Base-by-base conservation (phyloP, 2,113 vertebrate genomes). In the Phrynocephalus versicolor region DNA sequence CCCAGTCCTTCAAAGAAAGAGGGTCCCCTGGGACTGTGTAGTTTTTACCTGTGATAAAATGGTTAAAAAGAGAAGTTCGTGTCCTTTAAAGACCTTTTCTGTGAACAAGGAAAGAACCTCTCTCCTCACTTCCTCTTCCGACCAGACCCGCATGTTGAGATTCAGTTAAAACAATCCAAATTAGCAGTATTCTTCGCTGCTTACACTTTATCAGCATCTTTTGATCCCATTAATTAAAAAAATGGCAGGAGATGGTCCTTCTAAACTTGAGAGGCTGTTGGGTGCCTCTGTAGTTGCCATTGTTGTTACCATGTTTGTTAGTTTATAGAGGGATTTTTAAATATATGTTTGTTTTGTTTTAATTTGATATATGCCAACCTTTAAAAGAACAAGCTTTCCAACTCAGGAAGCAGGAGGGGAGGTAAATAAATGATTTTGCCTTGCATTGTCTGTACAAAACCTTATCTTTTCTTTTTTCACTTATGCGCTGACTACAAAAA, bases 391-490 rank as follows among this genome's bases (percentile, higher is more conserved):
- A 71, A 5, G 35, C 87, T 88, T 94, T 91, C 67, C 30, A 89
- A 82, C 85, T 82, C 89, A 81, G 83, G 51, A 60, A 65, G 64
- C 89, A 81, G 83, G 51, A 60, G 62, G 64, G 69, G 91, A 76
- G 85, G n/a, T 92, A 85, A 89, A 74, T 67, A 90, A 89, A 82
- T 87, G 90, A 74, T 89, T 91, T 94, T 91, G 70, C 84, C 94
- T 93, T 94, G 81, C 88, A 87, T 94, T 92, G 87, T 92, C 89
- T 76, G 70, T 85, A 76, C 89, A 91, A 92, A 95, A 92, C 87
- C 27, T 84, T 86, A 87, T 58, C 23, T 67, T 67, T 25, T 81
- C 81, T 78, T 77, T 70, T 51, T 86, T 19, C 37, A 87, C 75
- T 87, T 91, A 80, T 84, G 89, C 81, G 85, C 71, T 88, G 84